phyloP scores from a whole-genome alignment of 2,888 invertebrate species.

The Drosophila neoperkinsi region DNA sequence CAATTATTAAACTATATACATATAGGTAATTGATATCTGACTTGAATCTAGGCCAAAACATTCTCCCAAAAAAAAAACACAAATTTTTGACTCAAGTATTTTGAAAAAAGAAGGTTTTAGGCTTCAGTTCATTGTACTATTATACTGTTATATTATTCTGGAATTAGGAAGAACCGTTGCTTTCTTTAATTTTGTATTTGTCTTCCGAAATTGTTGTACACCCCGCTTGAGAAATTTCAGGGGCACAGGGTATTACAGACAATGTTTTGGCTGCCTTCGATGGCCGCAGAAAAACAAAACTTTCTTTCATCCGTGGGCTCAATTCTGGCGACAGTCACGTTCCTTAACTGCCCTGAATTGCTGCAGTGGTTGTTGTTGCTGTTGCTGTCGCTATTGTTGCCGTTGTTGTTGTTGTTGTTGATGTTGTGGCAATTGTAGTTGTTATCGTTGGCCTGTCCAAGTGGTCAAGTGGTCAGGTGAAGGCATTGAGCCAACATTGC shows the following conservation, averaged over 20 bases:
- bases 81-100: neutral
- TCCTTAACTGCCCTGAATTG: conserved; percentile 72
- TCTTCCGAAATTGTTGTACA: neutral
- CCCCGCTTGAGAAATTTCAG: neutral
- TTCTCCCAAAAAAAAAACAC: neutral
- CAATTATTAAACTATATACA: neutral
- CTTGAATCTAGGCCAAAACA: neutral
- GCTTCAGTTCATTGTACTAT: neutral
- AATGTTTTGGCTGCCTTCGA: conserved; percentile 24
- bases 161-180: neutral
- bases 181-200: neutral
- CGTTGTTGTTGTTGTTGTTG: conserved; percentile 23
- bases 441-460: conserved; percentile 26
- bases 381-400: conserved; percentile 8
- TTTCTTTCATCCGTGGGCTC: conserved; percentile 71
- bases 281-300: conserved; percentile 45
- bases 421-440: conserved; percentile 13
- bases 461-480: conserved; percentile 53
- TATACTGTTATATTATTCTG: neutral
- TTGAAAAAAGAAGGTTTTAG: neutral
- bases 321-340: conserved; percentile 75
- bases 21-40: neutral
- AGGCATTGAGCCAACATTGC: conserved; percentile 31
- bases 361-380: conserved; percentile 24
- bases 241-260: conserved; percentile 25